Base-by-base conservation (phyloP, 1,140 invertebrate species). In the Tetramorium alpestre region DNA sequence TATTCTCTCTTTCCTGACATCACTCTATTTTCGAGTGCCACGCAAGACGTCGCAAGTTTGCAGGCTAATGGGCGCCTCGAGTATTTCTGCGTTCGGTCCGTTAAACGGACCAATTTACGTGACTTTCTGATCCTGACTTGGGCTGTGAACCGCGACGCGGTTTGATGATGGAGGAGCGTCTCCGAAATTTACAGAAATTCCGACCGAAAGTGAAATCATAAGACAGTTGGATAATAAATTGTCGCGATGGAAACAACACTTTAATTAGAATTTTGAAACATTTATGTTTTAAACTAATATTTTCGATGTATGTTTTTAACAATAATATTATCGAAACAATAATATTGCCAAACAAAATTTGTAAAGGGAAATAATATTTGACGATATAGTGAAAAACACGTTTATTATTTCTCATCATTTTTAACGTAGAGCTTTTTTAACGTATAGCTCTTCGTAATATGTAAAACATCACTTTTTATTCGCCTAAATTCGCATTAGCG, bases 31-130 rank as follows among this genome's bases (percentile, higher is more conserved):
- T 80, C 62, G 69, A 84, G 69, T 49, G 69, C 41, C 5, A 84
- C 80, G 80, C 69, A 82, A 82, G 80, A 82, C 13, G 54, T 65
- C 33, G 16, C 80, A 75, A 84, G 18, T 75, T 84, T 51, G 69
- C 54, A 28, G 18, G 80, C 69, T 75, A 73, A 84, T 73, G 80
- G 67, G 80, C 41, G 54, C 25, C 80, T 60, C n/a, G 80, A 75
- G 69, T 84, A 84, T 84, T 84, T 84, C 80, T 84, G 62, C 69
- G 69, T 84, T 75, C 69, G 80, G 69, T 72, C 80, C 69, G 69
- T 84, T 84, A 84, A 84, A 84, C 80, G 80, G 69, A 11, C 80
- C 69, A 84, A 84, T 84, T 84, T 84, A 84, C 69, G 41, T 38
- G 49, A 56, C 69, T 60, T 84, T 75, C 80, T 84, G 80, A 84